Conservation (phyloP, 2,113 vertebrate genomes). For the Platichthys stellatus region DNA sequence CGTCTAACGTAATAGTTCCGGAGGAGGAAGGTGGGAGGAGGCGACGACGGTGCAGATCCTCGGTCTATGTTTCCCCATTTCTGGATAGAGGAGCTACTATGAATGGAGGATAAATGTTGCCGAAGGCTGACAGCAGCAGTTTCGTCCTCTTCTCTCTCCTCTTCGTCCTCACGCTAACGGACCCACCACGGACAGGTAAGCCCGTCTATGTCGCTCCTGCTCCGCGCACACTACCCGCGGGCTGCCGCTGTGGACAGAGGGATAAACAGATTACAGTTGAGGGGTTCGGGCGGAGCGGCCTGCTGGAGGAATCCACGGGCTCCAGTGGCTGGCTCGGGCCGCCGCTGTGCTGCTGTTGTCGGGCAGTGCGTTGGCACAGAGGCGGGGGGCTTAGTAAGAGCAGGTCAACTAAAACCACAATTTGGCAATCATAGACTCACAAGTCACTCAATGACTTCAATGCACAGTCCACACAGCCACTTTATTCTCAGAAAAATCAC, state of each 20-base stretch:
- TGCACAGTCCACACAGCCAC: too few relatives aligned
- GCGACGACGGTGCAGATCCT: constrained; percentile 52
- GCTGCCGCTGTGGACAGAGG: constrained; percentile 5
- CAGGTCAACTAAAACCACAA: neutral
- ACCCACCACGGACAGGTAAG: constrained; percentile 94
- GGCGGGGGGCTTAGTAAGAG: neutral
- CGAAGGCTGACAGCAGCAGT: constrained; percentile 94
- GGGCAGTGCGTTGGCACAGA: neutral
- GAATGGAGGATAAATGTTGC: constrained; percentile 99
- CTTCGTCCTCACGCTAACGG: constrained; percentile 90
- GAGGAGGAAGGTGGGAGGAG: constrained; percentile 5
- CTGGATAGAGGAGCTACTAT: constrained; percentile 88
- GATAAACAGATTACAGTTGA: constrained; percentile 29
- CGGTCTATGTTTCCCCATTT: constrained; percentile 69
- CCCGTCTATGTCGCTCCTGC: neutral
- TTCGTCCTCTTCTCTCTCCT: constrained; percentile 90
- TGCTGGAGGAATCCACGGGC: constrained; percentile 34
- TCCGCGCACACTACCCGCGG: neutral
- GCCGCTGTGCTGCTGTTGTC: neutral
- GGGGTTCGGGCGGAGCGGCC: constrained; percentile 44
- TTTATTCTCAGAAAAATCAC: neutral
- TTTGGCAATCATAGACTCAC: rapidly evolving
- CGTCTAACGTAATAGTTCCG: constrained; percentile 27
- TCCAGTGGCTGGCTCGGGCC: constrained; percentile 25
- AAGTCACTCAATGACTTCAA: neutral